Conservation (phyloP, 1,140 invertebrate species). For the Trypoxylus dichotomus region DNA sequence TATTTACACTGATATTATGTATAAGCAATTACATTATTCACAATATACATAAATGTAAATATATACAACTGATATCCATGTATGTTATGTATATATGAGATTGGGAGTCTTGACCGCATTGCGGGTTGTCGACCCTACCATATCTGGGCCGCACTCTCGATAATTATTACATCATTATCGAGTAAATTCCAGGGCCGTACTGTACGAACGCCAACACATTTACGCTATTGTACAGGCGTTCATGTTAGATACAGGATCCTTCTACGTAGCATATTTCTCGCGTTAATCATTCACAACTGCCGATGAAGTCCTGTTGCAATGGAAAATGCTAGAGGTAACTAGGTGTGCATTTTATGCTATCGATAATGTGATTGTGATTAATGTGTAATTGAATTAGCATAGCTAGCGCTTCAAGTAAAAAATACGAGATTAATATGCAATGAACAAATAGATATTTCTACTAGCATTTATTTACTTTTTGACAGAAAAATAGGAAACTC, state of each 20-base stretch:
- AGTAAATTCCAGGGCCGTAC: slow-evolving; percentile 28
- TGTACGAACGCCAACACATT: slow-evolving; percentile 1
- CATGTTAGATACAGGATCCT: neutral
- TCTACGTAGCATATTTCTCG: neutral
- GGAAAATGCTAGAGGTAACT: too few relatives aligned
- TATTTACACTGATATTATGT: neutral
- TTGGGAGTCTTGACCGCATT: slow-evolving; percentile 41
- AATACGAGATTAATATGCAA: too few relatives aligned
- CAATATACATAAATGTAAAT: neutral
- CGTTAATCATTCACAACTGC: neutral
- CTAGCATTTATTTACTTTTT: too few relatives aligned
- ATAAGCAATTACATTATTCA: neutral
- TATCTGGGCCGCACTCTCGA: slow-evolving; percentile 37
- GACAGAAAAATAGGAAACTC: too few relatives aligned
- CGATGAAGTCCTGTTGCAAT: neutral
- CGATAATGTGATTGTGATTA: too few relatives aligned
- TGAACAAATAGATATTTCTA: too few relatives aligned
- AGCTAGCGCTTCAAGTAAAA: too few relatives aligned
- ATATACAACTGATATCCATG: neutral
- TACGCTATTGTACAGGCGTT: too few relatives aligned
- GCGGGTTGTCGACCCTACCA: slow-evolving; percentile 33
- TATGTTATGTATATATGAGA: slow-evolving; percentile 4
- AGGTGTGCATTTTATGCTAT: too few relatives aligned
- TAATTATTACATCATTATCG: slow-evolving; percentile 26
- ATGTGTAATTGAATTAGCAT: too few relatives aligned